A percentile compares a stretch with the other conserved stretches of the same genome.
Conservation (phyloP, 2,113 vertebrate species). For the Archocentrus centrarchus region DNA sequence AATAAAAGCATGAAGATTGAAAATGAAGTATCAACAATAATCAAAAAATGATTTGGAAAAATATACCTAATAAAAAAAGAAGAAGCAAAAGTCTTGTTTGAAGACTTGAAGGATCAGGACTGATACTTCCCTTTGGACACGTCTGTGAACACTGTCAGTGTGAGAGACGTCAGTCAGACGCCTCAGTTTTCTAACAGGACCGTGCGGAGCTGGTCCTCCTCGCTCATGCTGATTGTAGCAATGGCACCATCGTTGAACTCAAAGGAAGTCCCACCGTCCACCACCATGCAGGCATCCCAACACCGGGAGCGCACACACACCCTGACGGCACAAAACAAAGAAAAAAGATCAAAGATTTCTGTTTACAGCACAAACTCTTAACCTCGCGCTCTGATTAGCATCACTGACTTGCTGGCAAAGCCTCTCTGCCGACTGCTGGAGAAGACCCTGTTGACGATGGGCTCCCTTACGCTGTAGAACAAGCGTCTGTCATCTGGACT, state of each 20-base stretch:
- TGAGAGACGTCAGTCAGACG: neutral
- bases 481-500: conserved; percentile 90
- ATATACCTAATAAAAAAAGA: neutral
- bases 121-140: conserved; percentile 25
- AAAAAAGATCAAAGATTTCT: neutral
- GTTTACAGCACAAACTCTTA: neutral
- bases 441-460: conserved; percentile 95
- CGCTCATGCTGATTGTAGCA: conserved; percentile 88
- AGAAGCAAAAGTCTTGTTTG: neutral
- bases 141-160: neutral
- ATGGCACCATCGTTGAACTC: conserved; percentile 98
- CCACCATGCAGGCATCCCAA: conserved; percentile 99
- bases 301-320: conserved; percentile 94
- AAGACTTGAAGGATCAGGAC: neutral
- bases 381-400: neutral
- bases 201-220: conserved; percentile 92
- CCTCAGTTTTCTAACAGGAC: conserved; percentile 86
- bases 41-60: neutral
- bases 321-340: conserved; percentile 71
- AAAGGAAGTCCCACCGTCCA: conserved; percentile 96
- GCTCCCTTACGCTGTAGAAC: conserved; percentile 96
- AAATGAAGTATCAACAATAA: neutral
- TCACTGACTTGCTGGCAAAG: conserved; percentile 91
- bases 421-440: conserved; percentile 92
- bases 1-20: neutral